A percentile compares a stretch with the other conserved stretches of the same genome.
Evolutionary conservation across 92 coral and sea anemone species (phyloP).

Genomic region (Heteractis magnifica): DNA sequence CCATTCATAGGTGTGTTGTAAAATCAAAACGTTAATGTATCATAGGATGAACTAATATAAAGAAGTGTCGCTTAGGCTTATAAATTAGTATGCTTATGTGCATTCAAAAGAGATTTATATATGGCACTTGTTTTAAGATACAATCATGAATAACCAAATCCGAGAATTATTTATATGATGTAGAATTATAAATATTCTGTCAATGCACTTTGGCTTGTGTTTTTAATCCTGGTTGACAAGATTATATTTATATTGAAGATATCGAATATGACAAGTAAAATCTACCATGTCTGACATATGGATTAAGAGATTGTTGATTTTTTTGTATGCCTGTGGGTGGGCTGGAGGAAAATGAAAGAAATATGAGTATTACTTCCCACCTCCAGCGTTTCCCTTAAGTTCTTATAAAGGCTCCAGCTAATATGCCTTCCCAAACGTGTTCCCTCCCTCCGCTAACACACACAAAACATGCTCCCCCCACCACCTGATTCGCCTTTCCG

Average conservation of each 20-base stretch:
- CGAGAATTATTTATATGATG: neutral
- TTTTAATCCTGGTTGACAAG: neutral
- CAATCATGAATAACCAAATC: neutral
- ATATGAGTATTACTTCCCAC: no score
- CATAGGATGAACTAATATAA: no score
- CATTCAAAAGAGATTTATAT: neutral
- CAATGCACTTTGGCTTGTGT: neutral
- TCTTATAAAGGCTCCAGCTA: no score
- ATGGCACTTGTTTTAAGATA: neutral
- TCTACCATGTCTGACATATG: neutral
- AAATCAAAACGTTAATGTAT: no score
- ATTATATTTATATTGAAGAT: conserved; percentile 1
- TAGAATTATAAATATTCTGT: neutral
- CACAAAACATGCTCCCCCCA: no score
- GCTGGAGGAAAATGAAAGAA: neutral
- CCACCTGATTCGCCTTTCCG: no score
- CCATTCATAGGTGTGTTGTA: no score
- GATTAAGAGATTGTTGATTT: neutral
- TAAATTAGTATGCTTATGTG: neutral
- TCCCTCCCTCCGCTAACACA: no score
- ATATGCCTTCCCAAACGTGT: no score
- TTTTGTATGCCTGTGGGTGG: neutral
- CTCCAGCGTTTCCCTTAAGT: no score
- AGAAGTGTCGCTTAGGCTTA: no score
- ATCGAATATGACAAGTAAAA: neutral